phyloP scores from a whole-genome alignment of 2,113 vertebrate species.

The Orientallactaga bullata region DNA sequence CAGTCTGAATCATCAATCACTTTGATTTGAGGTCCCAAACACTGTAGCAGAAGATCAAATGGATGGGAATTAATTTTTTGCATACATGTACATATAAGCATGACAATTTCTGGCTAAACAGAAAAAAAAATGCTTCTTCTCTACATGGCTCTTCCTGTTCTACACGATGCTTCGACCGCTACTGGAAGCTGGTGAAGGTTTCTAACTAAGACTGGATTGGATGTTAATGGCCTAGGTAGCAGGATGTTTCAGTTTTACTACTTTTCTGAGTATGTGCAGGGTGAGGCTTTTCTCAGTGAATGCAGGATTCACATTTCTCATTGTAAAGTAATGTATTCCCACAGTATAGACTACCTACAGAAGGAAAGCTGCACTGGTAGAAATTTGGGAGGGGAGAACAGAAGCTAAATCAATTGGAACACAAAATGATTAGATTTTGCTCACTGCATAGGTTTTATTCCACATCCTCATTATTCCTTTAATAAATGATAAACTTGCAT shows the following conservation, averaged over 20 bases:
- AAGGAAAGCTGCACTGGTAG: neutral
- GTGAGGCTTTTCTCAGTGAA: neutral
- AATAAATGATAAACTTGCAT: neutral
- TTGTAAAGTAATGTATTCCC: neutral
- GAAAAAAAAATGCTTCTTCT: neutral
- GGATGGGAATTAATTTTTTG: neutral
- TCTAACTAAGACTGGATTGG: neutral
- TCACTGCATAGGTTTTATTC: neutral
- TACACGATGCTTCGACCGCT: neutral
- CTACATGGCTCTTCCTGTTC: neutral
- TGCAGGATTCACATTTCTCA: neutral
- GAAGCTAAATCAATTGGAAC: neutral
- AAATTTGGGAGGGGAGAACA: neutral
- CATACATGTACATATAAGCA: neutral
- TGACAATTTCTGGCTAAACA: neutral
- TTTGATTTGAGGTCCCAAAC: neutral
- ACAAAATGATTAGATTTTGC: neutral
- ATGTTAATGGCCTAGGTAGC: neutral
- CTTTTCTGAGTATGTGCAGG: neutral
- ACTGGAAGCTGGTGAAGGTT: neutral
- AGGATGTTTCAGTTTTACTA: neutral
- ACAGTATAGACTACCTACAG: neutral
- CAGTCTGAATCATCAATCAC: neutral
- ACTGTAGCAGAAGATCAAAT: neutral
- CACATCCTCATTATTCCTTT: neutral